phyloP scores from a whole-genome alignment of 2,113 vertebrate genomes.

The Macquaria australasica region DNA sequence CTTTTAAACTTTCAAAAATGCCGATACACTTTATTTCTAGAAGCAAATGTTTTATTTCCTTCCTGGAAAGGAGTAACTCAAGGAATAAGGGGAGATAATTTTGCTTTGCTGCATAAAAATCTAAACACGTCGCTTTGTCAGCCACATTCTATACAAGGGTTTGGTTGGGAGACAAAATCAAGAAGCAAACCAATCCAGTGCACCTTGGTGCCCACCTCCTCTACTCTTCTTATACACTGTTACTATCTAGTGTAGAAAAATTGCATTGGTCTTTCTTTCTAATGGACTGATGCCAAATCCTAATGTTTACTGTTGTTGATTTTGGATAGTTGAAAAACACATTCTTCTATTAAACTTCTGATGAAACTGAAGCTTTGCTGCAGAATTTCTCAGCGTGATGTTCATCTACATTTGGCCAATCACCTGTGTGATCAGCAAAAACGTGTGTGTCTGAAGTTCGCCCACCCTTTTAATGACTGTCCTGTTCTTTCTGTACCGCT shows the following conservation, averaged over 20 bases:
- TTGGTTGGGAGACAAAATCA: not conserved
- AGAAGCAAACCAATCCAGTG: not conserved
- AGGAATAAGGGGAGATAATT: not conserved
- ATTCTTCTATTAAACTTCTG: not conserved
- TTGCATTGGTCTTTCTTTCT: not conserved
- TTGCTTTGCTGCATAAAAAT: slow-evolving; percentile 17
- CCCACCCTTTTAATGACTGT: slow-evolving; percentile 43
- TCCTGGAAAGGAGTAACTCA: not conserved
- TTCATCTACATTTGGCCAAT: not conserved
- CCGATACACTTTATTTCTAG: not conserved
- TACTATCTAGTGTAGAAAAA: not conserved
- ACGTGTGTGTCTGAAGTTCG: slow-evolving; percentile 25
- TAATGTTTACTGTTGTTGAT: not conserved
- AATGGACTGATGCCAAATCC: not conserved
- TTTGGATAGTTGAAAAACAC: not conserved
- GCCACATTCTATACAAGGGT: not conserved
- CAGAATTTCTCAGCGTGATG: not conserved
- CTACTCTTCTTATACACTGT: not conserved
- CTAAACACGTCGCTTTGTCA: slow-evolving; percentile 19
- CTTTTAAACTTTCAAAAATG: not conserved
- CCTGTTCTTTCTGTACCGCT: slow-evolving; percentile 43
- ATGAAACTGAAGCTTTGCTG: not conserved
- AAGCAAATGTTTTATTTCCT: not conserved
- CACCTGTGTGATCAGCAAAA: not conserved
- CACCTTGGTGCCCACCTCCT: not conserved